Base-by-base conservation (phyloP, 2,797 vertebrate species). In the Melanotaenia boesemani region DNA sequence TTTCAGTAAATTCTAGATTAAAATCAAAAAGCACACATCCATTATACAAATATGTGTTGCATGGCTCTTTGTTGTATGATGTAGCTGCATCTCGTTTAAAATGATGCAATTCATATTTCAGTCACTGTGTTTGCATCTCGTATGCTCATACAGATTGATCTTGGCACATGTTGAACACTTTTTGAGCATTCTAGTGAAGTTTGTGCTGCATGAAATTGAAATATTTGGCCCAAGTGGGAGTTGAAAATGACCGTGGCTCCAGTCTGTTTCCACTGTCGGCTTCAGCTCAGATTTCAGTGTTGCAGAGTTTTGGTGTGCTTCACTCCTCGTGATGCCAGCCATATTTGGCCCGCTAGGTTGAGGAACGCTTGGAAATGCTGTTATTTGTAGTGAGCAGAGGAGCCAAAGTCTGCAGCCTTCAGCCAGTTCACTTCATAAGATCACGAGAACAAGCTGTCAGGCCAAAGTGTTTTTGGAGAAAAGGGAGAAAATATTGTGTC, bases 281-380 rank as follows among this genome's bases (percentile, higher is more conserved):
- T 52, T 52, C 10, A 13, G 12, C 41, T 82, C 73, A 50, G 30
- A 68, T 72, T 75, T 62, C 37, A 70, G 30, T 61, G 52, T 55
- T 32, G 37, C 2, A 58, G 34, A 72, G 61, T 65, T 34, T 79
- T 48, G 56, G 54, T 57, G 66, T 59, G 67, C 79, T 69, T 74
- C 36, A 76, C 61, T 16, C 58, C 30, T 18, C 46, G 57, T 63
- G 62, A 71, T 60, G 75, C 77, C 72, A 83, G 50, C 37, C 20
- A 13, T 52, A 3, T 71, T 84, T 71, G 56, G 67, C 57, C 54
- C 28, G 16, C 32, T 6, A 46, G 28, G 22, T 28, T 67, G 44
- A 32, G 26, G 72, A 60, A 74, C 68, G 69, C 76, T 81, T 84
- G 76, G 81, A 87, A 60, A 75, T 72, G 61, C 56, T 80, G 58